Evolutionary conservation across 2,888 invertebrate species (phyloP), one percentile per base, ranked within the genome.

Genomic region (Eledona agricola): DNA sequence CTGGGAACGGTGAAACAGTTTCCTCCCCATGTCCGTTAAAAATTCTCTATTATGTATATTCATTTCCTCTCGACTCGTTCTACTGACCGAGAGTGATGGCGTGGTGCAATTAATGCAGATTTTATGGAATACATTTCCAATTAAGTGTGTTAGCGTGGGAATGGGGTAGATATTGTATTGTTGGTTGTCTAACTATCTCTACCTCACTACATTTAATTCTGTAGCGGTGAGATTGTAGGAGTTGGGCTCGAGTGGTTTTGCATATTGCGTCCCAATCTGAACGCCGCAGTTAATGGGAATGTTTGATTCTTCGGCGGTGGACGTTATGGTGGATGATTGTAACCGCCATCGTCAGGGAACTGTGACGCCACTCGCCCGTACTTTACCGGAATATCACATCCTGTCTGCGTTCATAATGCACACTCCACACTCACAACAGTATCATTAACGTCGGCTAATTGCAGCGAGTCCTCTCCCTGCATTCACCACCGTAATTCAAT

Each of bases 241-340:
- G 20, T n/a, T 35, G 11, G 28, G 31, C 29, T 43, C 19, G 6
- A 17, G n/a, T 43, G 34, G 9, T 20, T 40, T 10, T 28, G 12
- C 16, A 38, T 38, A 40, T 49, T 16, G 23, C 22, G n/a, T n/a
- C n/a, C n/a, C n/a, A n/a, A n/a, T n/a, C n/a, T n/a, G n/a, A n/a
- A n/a, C n/a, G n/a, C n/a, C n/a, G n/a, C n/a, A n/a, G 16, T n/a
- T 38, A 51, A 51, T 52, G 49, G 46, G 31, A 51, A 46, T 49
- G 49, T 40, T 50, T 43, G 32, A 49, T 57, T 38, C 46, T 38
- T 38, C 42, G 20, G 35, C 26, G 49, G 52, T 47, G 65, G 64
- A 61, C 64, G 68, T 69, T 66, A 69, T 67, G 70, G 67, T 65
- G 54, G 59, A 58, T 64, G 66, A 65, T 67, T 59, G 57, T 63